Base-by-base conservation (phyloP, 1,140 invertebrate species). In the Drosophila pseudoobscura region DNA sequence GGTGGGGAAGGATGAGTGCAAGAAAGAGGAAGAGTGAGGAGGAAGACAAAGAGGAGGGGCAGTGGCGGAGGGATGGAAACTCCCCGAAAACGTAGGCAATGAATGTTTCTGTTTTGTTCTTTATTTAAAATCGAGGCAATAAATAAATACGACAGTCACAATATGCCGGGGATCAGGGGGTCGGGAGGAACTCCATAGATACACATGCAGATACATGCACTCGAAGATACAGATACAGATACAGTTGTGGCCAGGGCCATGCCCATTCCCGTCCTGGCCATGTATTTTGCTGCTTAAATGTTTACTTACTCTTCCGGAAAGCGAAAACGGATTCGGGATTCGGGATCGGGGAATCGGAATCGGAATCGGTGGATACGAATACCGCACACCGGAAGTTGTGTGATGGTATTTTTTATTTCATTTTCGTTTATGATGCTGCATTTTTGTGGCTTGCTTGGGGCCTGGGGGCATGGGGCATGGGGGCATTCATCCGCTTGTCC, bases 91-190 rank as follows among this genome's bases (percentile, higher is more conserved):
- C 35, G 35, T 1, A 39, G 35, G 77, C 80, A 84, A 80, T 24
- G 24, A 0, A 5, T 24, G 22, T 24, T 24, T 3, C 3, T 24
- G 3, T 24, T 24, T 24, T 24, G 24, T 3, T 24, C 5, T 24
- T 24, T 5, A 24, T 24, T 24, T 24, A 24, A 24, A 24, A 24
- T 84, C 80, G 35, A 69, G 80, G 66, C 73, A 84, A 84, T 84
- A 84, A 84, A 84, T 84, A 84, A 39, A 2, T 84, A 80, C 85
- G 76, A 85, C 85, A 65, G 85, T 84, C 77, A 65, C 80, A 80
- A 69, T 77, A 64, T 84, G 66, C 68, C 63, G 24, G 47, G 43
- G 43, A 29, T 39, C 45, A 44, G 45, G 69, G 52, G 50, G 15
- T 5, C n/a, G 15, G 20, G 20, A 20, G 20, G 20, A 20, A 20